phyloP scores from a whole-genome alignment of 2,888 invertebrate species.

The Aspidapion aeneum region DNA sequence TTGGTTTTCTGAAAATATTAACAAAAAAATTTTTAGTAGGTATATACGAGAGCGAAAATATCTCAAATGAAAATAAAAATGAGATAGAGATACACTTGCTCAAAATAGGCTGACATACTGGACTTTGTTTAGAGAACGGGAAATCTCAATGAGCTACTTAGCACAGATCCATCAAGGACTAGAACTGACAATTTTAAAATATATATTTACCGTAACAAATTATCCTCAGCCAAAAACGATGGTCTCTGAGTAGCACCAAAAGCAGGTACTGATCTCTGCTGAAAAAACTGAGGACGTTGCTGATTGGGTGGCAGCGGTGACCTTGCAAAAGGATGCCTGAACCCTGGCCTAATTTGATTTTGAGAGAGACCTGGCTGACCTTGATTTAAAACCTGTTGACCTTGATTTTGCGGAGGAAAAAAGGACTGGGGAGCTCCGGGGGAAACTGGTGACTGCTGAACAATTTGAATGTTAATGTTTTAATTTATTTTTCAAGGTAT shows the following conservation, averaged over 20 bases:
- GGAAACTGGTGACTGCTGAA: not conserved
- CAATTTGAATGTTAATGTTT: too few species aligned
- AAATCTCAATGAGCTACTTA: too few species aligned
- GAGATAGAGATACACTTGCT: too few species aligned
- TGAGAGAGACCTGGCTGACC: slow-evolving; percentile 23
- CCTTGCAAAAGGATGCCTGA: slow-evolving; percentile 52
- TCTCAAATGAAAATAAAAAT: too few species aligned
- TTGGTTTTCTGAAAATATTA: too few species aligned
- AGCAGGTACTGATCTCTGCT: slow-evolving; percentile 37
- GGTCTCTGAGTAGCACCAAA: slow-evolving; percentile 28
- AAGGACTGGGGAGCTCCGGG: not conserved
- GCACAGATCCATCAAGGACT: too few species aligned
- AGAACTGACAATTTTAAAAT: too few species aligned
- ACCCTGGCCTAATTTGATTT: slow-evolving; percentile 32
- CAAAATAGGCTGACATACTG: too few species aligned
- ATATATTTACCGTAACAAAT: slow-evolving; percentile 18
- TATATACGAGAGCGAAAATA: too few species aligned
- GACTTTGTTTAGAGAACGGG: too few species aligned
- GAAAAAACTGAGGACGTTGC: slow-evolving; percentile 33
- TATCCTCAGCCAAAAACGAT: slow-evolving; percentile 25
- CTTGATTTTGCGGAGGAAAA: slow-evolving; percentile 15
- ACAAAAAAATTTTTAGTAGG: too few species aligned
- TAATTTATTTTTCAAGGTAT: too few species aligned
- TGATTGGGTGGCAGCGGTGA: slow-evolving; percentile 41
- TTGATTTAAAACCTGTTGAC: slow-evolving; percentile 16